Percentiles rank a stretch among this genome's conserved stretches.
These are phyloP conservation scores for Rhagoletis pomonella DNA, from an alignment of 1,140 invertebrate genomes.

Conservation along the genomic window DNA sequence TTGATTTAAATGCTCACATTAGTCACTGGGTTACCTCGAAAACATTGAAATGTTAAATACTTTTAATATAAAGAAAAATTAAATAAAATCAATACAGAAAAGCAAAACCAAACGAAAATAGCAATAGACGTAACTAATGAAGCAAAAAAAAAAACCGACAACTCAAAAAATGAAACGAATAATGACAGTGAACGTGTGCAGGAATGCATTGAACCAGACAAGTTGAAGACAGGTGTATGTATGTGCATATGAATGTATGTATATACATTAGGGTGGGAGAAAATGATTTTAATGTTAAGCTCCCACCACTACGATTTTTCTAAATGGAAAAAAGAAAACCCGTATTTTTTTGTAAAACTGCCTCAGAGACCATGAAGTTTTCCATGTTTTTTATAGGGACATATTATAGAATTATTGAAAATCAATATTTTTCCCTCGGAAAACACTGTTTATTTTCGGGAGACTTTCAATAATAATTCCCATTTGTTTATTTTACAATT, in stretches of 20 bases:
- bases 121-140: neutral
- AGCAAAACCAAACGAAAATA: neutral
- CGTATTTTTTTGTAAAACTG: no score
- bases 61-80: neutral
- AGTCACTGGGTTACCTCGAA: conserved; percentile 26
- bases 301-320: no score
- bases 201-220: neutral
- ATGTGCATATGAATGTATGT: neutral
- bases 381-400: no score
- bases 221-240: neutral
- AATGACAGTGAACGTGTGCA: neutral
- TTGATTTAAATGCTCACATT: neutral
- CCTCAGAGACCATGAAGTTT: no score
- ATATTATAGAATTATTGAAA: no score
- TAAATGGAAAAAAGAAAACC: no score
- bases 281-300: no score
- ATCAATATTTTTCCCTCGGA: no score
- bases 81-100: conserved; percentile 14
- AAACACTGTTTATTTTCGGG: no score
- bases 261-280: neutral
- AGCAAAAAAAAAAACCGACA: neutral
- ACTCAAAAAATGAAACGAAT: neutral
- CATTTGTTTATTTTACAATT: no score
- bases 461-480: no score
- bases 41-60: conserved; percentile 5